Evolutionary conservation across 1,140 invertebrate genomes (phyloP), one percentile per base, ranked within the genome.

Genomic region (Drosophila ananassae): DNA sequence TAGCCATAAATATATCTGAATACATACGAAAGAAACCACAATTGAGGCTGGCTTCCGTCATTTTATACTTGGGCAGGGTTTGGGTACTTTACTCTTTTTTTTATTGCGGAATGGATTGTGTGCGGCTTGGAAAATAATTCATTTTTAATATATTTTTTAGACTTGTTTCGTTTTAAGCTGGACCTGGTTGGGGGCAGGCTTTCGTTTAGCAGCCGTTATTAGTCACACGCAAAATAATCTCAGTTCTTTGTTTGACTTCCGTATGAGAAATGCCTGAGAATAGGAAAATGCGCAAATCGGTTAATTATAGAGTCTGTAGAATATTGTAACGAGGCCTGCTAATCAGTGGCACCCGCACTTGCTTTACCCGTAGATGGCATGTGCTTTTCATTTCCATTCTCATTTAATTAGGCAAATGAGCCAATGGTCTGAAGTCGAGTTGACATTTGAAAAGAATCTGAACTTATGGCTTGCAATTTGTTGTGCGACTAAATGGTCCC

Each of bases 361-460:
- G 53, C 3, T 37, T 10, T 44, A 2, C 0, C 50, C 53, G 25
- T 68, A 53, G 39, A 63, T 9, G 62, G 44, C 4, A 24, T 8
- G 39, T 51, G 64, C 41, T 21, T 44, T 54, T 34, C 59, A 61
- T 54, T 12, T 52, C 9, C n/a, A 60, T 61, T 58, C 59, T 32
- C 63, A 73, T 73, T 73, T 82, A 83, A 83, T 82, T 69, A 69
- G 44, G 58, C 56, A 78, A 82, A 69, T 83, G 74, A 83, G 69
- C 54, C 50, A 55, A 67, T 73, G 47, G 68, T 17, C 32, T 46
- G 62, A 58, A 73, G 68, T 73, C 51, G 64, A 46, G 68, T 52
- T 69, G 79, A 73, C 74, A 81, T 58, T 76, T 79, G 41, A 10
- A 13, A 28, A 57, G 47, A 64, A 57, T 28, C 53, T 8, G 52